A percentile compares a stretch with the other conserved stretches of the same genome.
Conservation (phyloP, 64 coral and sea anemone genomes). For the Acropora yongei region DNA sequence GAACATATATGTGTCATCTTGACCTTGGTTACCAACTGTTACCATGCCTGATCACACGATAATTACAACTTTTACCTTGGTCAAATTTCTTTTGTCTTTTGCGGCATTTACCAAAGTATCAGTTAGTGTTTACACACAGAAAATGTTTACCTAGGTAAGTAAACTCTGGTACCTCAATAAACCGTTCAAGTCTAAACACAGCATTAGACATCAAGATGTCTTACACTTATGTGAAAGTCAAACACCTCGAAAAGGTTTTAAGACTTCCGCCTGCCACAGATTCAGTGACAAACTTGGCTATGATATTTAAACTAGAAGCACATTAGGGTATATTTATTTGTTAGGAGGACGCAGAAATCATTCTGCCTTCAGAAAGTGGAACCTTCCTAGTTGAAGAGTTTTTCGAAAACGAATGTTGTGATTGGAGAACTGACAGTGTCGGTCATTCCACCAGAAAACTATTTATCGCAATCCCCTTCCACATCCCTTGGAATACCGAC, state of each 20-base stretch:
- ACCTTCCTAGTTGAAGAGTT: neutral
- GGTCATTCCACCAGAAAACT: constrained; percentile 3
- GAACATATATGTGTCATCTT: too few species aligned
- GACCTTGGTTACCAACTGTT: neutral
- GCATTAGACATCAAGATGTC: neutral
- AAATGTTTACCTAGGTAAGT: too few species aligned
- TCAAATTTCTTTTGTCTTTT: constrained; percentile 13
- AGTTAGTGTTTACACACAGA: too few species aligned
- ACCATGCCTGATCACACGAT: too few species aligned
- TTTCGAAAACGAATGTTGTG: constrained; percentile 18
- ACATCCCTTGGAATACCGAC: neutral
- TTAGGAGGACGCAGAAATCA: constrained; percentile 19
- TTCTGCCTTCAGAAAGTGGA: neutral
- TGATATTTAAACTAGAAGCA: constrained; percentile 38
- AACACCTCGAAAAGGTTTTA: neutral
- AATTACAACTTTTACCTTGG: constrained; percentile 2
- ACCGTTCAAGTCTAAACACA: too few species aligned
- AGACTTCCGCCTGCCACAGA: constrained; percentile 9
- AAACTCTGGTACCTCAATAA: too few species aligned
- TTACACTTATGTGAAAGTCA: constrained; percentile 2
- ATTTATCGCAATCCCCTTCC: neutral
- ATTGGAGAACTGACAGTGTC: constrained; percentile 1
- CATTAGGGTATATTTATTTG: constrained; percentile 23
- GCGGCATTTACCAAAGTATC: constrained; percentile 7
- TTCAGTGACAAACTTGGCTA: constrained; percentile 6